Percentiles rank a stretch among this genome's conserved stretches.
These are phyloP conservation scores for Cenopis cana DNA, from an alignment of 2,888 invertebrate species.

Conservation along the genomic window DNA sequence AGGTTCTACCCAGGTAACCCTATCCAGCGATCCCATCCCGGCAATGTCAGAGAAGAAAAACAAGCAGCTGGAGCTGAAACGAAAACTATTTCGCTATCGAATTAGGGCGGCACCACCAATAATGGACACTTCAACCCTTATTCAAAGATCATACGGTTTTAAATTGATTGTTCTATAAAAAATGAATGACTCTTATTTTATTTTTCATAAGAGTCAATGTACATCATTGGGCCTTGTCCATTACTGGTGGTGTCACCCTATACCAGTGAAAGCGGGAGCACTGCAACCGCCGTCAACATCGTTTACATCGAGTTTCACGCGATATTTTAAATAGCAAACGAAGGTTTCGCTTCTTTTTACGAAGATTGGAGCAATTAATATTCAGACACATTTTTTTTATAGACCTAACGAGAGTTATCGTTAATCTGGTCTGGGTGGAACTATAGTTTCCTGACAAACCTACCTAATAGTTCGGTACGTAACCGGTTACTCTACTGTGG, in stretches of 20 bases:
- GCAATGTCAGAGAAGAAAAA: conserved; percentile 81
- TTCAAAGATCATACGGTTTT: too few species aligned
- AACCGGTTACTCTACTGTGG: neutral
- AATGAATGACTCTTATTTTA: too few species aligned
- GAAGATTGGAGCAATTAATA: neutral
- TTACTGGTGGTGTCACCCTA: too few species aligned
- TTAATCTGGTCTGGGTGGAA: neutral
- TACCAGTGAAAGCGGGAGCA: neutral
- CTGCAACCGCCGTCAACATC: conserved; percentile 11
- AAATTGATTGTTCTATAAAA: too few species aligned
- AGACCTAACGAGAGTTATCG: neutral
- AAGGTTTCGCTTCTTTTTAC: neutral
- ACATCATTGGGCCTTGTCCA: too few species aligned
- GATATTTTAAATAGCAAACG: neutral
- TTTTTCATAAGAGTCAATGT: too few species aligned
- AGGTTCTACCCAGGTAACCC: conserved; percentile 80
- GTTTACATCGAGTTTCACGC: neutral
- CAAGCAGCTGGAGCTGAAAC: conserved; percentile 80
- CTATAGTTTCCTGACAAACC: neutral
- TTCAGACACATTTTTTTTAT: neutral
- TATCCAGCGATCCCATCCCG: conserved; percentile 82
- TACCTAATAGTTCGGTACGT: neutral
- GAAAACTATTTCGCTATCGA: neutral
- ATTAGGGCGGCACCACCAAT: too few species aligned
- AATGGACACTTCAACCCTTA: too few species aligned